Evolutionary conservation across 2,113 vertebrate species (phyloP), one percentile per base, ranked within the genome.

Genomic region (Bagarius yarrelli): DNA sequence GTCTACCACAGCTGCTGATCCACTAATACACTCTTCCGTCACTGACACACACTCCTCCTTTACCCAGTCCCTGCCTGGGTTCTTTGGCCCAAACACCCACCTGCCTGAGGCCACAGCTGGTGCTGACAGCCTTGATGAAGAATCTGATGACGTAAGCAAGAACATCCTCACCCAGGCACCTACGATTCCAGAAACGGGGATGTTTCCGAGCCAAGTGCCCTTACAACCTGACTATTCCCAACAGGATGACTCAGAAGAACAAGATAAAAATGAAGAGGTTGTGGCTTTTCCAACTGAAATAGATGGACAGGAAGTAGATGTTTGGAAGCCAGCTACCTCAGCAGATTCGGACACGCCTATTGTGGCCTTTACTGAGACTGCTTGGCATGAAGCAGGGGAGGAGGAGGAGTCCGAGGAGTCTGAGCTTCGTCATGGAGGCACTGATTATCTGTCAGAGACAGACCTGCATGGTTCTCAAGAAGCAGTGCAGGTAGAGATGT

Each of bases 191-290:
- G 91, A 90, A 60, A 85, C 85, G 0, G 90, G 86, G 30, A 23
- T 79, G 30, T 85, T 88, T 18, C 91, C 92, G 50, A 93, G 89
- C 85, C 88, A 87, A 59, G 83, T 73, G 30, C 91, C 91, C 14
- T 86, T 92, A 40, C 90, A 91, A 77, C 91, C 91, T 2, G 82
- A 83, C 5, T 55, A 64, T 5, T 11, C 19, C 18, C 86, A 83
- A 8, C 69, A 83, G n/a, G 86, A 90, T 3, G 60, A 76, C 30
- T 78, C 71, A 61, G 86, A 89, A 40, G 85, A 88, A 52, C 84
- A 87, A 23, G 63, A 56, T 18, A 59, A 32, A 0, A 78, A 79
- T 44, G 85, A 86, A 81, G 79, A 78, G 40, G 13, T 61, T 16
- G 79, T 57, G 57, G 50, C 47, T 0, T 76, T 80, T 40, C 52